phyloP scores from a whole-genome alignment of 2,888 invertebrate genomes.

The Steinernema hermaphroditum region DNA sequence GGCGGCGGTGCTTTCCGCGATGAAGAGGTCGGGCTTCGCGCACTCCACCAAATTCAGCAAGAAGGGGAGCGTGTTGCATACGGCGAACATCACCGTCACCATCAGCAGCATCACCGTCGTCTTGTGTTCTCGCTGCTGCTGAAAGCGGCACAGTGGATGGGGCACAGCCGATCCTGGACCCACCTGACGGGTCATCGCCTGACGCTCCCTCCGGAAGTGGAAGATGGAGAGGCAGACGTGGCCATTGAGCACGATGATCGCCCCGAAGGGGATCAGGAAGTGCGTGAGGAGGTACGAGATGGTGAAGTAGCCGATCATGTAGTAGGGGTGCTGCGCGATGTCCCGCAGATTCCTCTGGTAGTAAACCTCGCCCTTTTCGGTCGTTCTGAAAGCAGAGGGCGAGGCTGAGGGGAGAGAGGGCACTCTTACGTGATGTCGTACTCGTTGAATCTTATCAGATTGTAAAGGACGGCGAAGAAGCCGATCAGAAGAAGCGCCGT shows the following conservation, averaged over 20 bases:
- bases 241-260: conserved; percentile 59
- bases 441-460: conserved; percentile 62
- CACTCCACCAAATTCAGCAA: conserved; percentile 60
- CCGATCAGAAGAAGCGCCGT: conserved; percentile 55
- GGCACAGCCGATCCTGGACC: not conserved
- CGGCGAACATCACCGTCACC: conserved; percentile 60
- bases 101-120: conserved; percentile 62
- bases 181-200: conserved; percentile 59
- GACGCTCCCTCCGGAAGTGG: conserved; percentile 50
- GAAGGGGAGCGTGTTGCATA: conserved; percentile 63
- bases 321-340: conserved; percentile 43
- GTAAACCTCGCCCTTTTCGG: conserved; percentile 30
- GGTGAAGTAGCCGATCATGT: conserved; percentile 62
- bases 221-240: conserved; percentile 51
- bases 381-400: not conserved
- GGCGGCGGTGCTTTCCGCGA: conserved; percentile 46
- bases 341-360: conserved; percentile 45
- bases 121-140: conserved; percentile 63
- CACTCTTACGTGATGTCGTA: conserved; percentile 53
- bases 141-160: conserved; percentile 35
- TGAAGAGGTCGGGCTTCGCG: conserved; percentile 49
- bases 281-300: conserved; percentile 61
- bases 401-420: not conserved
- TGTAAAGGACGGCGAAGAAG: conserved; percentile 55
- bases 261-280: conserved; percentile 61